phyloP scores from a whole-genome alignment of 2,113 vertebrate species.

The Cynopterus brachyotis region DNA sequence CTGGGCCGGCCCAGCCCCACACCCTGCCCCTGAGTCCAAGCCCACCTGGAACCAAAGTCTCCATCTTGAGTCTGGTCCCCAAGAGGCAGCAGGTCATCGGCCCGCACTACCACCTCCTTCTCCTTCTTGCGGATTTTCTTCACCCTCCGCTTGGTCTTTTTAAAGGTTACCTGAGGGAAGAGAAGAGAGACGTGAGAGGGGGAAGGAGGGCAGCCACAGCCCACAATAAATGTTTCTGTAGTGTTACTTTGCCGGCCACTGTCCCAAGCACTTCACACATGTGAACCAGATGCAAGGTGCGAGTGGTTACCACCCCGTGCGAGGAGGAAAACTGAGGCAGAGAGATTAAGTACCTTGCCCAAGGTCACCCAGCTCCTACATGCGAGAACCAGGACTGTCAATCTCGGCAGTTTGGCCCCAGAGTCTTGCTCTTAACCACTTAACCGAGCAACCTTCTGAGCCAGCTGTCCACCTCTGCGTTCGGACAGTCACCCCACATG shows the following conservation, averaged over 20 bases:
- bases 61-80: constrained; percentile 81
- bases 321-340: not conserved
- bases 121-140: constrained; percentile 93
- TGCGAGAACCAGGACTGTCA: not conserved
- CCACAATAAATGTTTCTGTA: fast-evolving
- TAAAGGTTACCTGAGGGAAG: constrained; percentile 84
- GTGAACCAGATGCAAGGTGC: fast-evolving
- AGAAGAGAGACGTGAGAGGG: fast-evolving
- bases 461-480: not conserved
- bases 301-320: fast-evolving
- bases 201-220: not conserved
- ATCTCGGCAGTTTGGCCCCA: fast-evolving
- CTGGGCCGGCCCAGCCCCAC: fast-evolving
- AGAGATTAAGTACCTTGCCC: not conserved
- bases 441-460: fast-evolving
- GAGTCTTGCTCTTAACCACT: not conserved
- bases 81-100: constrained; percentile 78
- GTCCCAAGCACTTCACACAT: not conserved
- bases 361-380: not conserved
- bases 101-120: constrained; percentile 71
- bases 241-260: not conserved
- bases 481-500: fast-evolving
- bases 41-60: constrained; percentile 91
- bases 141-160: constrained; percentile 90
- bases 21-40: fast-evolving